Evolutionary conservation across 1,140 invertebrate species (phyloP).

Genomic region (Doryteuthis pealeii): DNA sequence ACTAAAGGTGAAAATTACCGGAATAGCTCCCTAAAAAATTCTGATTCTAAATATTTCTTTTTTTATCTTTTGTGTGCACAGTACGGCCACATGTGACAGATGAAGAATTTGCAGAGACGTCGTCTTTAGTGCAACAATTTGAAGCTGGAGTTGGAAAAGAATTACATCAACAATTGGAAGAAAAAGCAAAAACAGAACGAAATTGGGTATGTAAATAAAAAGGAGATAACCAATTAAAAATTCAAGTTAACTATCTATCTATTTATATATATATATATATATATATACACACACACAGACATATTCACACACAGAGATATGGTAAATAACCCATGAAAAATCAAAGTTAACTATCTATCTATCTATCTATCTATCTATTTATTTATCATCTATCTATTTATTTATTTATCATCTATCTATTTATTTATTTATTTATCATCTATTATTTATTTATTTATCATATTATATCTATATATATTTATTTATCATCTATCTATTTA

Average conservation of each 20-base stretch:
- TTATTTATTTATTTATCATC: too few species aligned
- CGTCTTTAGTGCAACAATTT: conserved; percentile 56
- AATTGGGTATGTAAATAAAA: conserved; percentile 56
- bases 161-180: conserved; percentile 49
- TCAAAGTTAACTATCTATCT: too few species aligned
- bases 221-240: conserved; percentile 20
- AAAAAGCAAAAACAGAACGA: conserved; percentile 45
- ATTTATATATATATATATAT: too few species aligned
- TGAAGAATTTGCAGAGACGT: conserved; percentile 55
- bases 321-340: background rate
- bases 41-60: background rate
- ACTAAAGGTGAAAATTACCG: too few species aligned
- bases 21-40: background rate
- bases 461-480: too few species aligned
- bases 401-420: too few species aligned
- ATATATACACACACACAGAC: background rate
- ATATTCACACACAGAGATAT: background rate
- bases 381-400: too few species aligned
- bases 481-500: too few species aligned
- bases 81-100: conserved; percentile 51
- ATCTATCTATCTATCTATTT: too few species aligned
- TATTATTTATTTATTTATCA: too few species aligned
- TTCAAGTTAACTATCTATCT: background rate
- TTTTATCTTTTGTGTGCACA: too few species aligned
- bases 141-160: conserved; percentile 53